Base-by-base conservation (phyloP, 1,140 invertebrate genomes). In the Agrypnia vestita region DNA sequence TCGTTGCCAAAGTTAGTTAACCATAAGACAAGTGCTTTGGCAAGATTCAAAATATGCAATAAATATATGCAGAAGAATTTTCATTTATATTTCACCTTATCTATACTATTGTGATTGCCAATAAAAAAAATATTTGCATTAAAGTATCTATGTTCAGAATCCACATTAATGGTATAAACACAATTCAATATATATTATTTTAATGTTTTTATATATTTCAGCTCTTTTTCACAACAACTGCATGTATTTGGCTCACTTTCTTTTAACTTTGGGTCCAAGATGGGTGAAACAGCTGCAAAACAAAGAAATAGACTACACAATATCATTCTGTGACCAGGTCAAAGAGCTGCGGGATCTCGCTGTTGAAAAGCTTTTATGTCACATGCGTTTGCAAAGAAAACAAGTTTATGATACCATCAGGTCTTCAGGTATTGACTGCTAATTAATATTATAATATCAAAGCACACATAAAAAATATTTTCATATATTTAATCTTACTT, bases 191-290 rank as follows among this genome's bases (percentile, higher is more conserved):
- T 79, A 10, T 67, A 8, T 51, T 53, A 12, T 47, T 76, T 80
- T n/a, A 76, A 82, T n/a, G 9, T 43, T 55, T 55, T 56, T 73
- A 13, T n/a, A 62, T 82, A 84, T 84, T 88, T 89, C 90, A 94
- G 97, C 95, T n/a, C 84, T 98, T 17, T 96, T 97, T 84, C 94
- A 97, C 87, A 99, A 98, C 88, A 98, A 98, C 86, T 97, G 96
- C 84, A 93, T 96, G 92, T 98, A 94, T 85, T 90, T 98, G 0
- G 92, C 94, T 0, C 94, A 97, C 87, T 92, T 94, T 83, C 86
- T 96, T 43, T 90, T 93, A 64, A 92, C 90, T 8, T 86, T 94
- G 69, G 92, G 92, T 6, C 91, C 92, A 83, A 92, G 93, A 84
- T 92, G 88, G 88, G 78, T 86, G 12, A 86, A 84, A 6, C 83